Percentiles rank a stretch among this genome's conserved stretches.
These are phyloP conservation scores for Phylloscopus collybita DNA, from an alignment of 2,797 vertebrate species.

Conservation along the genomic window DNA sequence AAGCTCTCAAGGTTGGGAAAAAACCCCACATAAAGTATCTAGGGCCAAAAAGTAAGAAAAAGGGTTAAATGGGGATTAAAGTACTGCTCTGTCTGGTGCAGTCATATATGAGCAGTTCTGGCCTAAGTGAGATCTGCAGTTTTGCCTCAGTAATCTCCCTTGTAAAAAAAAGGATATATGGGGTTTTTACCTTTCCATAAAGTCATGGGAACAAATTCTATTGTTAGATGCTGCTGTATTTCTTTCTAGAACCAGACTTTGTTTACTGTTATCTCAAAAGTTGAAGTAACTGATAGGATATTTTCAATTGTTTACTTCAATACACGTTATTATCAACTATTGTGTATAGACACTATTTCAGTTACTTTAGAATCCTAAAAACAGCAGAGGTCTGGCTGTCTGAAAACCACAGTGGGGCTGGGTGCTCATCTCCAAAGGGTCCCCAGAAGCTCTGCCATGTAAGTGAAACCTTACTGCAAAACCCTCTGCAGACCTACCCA, in stretches of 20 bases:
- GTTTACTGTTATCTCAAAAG: neutral
- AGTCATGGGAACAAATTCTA: neutral
- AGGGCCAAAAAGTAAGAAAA: neutral
- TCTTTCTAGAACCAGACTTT: neutral
- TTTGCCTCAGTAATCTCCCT: neutral
- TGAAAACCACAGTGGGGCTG: neutral
- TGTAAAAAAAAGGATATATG: neutral
- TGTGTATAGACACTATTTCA: neutral
- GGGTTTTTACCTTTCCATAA: neutral
- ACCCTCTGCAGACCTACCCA: neutral
- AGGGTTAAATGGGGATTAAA: neutral
- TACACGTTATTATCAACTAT: neutral
- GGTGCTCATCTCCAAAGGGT: neutral
- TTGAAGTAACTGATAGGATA: neutral
- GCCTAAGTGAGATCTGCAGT: neutral
- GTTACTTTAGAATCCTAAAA: neutral
- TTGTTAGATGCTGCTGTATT: neutral
- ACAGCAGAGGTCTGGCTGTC: neutral
- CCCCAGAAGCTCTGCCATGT: accelerated
- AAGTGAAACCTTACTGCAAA: neutral
- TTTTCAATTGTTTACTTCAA: neutral
- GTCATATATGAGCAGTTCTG: neutral
- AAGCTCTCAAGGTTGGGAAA: neutral
- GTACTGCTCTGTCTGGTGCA: neutral
- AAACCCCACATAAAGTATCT: neutral